Conservation (phyloP, 2,113 vertebrate species). For the Elachura formosa region DNA sequence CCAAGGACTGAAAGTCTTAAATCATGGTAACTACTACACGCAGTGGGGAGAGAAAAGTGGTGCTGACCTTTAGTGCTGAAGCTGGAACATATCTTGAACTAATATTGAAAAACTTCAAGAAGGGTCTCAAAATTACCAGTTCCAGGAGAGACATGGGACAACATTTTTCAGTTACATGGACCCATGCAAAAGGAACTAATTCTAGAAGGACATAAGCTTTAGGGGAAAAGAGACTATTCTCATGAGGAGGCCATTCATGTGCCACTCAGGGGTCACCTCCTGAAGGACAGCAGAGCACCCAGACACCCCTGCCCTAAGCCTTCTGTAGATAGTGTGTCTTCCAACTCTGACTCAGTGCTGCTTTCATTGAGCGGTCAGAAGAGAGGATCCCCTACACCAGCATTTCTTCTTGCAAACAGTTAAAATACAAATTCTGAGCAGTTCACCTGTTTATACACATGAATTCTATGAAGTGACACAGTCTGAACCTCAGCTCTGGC, state of each 20-base stretch:
- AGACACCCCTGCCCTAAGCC: neutral
- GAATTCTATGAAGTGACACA: neutral
- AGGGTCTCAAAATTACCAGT: neutral
- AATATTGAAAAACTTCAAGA: accelerated
- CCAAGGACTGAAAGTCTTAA: neutral
- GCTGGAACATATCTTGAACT: neutral
- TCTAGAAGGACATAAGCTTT: neutral
- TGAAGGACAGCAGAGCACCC: neutral
- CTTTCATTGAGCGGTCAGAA: neutral
- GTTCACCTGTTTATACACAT: neutral
- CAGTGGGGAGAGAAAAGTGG: neutral
- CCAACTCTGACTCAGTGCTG: neutral
- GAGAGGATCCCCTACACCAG: neutral
- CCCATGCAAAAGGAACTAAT: neutral
- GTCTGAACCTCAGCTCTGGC: neutral
- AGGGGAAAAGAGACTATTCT: neutral
- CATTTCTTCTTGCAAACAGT: neutral
- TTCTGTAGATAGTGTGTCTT: accelerated
- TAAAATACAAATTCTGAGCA: neutral
- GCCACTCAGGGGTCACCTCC: neutral
- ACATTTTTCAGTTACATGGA: neutral
- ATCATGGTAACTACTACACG: neutral
- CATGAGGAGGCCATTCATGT: neutral
- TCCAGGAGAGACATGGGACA: neutral
- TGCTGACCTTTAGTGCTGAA: neutral